Conservation (phyloP, 2,797 vertebrate species). For the Urophycis tenuis region DNA sequence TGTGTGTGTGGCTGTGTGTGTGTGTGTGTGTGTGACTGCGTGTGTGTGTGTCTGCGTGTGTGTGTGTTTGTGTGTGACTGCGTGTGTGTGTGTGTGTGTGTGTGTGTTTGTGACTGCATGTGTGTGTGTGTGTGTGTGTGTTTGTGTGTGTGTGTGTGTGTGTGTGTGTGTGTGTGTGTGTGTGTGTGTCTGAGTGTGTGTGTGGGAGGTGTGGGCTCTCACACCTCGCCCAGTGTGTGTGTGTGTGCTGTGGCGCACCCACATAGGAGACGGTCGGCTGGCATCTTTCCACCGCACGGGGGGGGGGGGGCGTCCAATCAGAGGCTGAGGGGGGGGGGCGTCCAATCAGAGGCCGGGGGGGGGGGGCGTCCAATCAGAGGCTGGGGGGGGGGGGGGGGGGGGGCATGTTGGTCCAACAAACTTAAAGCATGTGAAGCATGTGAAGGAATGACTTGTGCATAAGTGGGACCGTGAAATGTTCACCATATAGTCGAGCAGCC, state of each 20-base stretch:
- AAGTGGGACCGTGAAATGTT: neutral
- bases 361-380: neutral
- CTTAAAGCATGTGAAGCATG: neutral
- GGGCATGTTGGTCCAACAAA: neutral
- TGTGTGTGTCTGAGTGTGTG: neutral
- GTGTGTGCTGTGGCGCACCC: neutral
- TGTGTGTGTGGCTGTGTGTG: neutral
- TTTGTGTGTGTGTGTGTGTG: neutral
- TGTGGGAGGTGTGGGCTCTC: neutral
- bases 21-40: neutral
- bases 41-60: neutral
- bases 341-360: neutral
- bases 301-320: neutral
- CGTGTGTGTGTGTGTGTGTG: neutral
- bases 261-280: neutral
- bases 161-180: conserved; percentile 5
- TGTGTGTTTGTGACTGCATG: neutral
- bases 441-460: neutral
- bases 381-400: neutral
- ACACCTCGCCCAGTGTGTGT: neutral
- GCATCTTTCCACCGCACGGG: neutral
- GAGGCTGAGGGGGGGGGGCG: neutral
- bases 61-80: neutral
- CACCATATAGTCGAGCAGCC: neutral
- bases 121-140: neutral